These are phyloP conservation scores for Chloebia gouldiae DNA, from an alignment of 2,113 vertebrate species.

Conservation along the genomic window DNA sequence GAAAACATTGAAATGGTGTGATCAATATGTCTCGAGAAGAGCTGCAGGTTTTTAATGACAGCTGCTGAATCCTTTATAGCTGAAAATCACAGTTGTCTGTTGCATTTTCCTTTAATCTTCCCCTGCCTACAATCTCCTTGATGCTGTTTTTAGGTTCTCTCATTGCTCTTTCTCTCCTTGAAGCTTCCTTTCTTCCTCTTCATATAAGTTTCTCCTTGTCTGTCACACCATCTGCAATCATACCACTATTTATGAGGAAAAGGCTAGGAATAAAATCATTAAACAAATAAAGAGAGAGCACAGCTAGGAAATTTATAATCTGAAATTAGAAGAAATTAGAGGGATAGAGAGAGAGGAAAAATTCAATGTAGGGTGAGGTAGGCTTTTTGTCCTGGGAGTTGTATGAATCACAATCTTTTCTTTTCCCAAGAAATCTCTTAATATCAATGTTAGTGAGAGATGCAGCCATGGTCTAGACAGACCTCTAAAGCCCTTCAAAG, in stretches of 20 bases:
- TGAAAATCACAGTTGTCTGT: conserved; percentile 16
- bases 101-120: conserved; percentile 39
- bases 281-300: not conserved
- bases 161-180: not conserved
- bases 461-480: not conserved
- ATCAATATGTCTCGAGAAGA: conserved; percentile 29
- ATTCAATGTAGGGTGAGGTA: not conserved
- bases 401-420: not conserved
- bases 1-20: not conserved
- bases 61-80: conserved; percentile 20
- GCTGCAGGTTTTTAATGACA: conserved; percentile 17
- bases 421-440: not conserved
- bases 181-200: not conserved
- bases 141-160: conserved; percentile 12
- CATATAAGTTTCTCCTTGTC: not conserved
- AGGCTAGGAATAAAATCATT: not conserved
- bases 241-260: not conserved
- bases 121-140: not conserved
- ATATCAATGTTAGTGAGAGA: not conserved
- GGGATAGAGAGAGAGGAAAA: not conserved
- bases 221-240: not conserved
- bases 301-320: not conserved
- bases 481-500: not conserved
- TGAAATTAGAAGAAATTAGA: not conserved
- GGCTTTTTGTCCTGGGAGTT: not conserved